Base-by-base conservation (phyloP, 1,140 invertebrate genomes). In the Diachasmimorpha longicaudata region DNA sequence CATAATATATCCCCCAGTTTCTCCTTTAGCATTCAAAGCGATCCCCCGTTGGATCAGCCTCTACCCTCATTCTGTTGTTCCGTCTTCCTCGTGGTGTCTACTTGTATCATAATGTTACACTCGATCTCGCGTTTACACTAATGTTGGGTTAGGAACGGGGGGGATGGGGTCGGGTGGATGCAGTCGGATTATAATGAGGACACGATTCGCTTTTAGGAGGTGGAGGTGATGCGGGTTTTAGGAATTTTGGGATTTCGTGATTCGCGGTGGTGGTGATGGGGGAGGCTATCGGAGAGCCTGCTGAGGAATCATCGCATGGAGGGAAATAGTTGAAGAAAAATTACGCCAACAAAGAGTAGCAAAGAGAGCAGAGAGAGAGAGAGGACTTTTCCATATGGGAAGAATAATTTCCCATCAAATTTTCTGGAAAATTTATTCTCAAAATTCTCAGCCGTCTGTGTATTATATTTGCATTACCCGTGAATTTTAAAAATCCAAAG, bases 121-220 rank as follows among this genome's bases (percentile, higher is more conserved):
- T 81, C 81, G 79, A 83, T 85, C 83, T 78, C 81, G 79, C 85
- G 81, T 86, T 87, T 87, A 86, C 80, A 84, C 81, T 87, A 86
- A 87, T 87, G 80, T 80, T 81, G 85, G 85, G 85, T 86, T 86
- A 81, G 46, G n/a, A 2, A 19, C 31, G 2, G 31, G 16, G 16
- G 48, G 48, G 16, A 13, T 21, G n/a, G 23, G 58, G 31, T 21
- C 58, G 4, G 16, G 23, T 5, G 13, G 58, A 31, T 14, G 13
- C 58, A 23, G 58, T 36, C 55, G 21, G 71, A 83, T 83, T 82
- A 86, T 86, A 85, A 86, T 86, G 82, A 86, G 81, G 25, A 79
- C 81, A 78, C 79, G 84, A 85, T 86, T 83, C 81, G 84, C 19
- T 25, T 63, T 86, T 85, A 84, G 84, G 81, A 77, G 77, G 78